These are phyloP conservation scores for Apantesis nais DNA, from an alignment of 2,888 invertebrate species.

Conservation along the genomic window DNA sequence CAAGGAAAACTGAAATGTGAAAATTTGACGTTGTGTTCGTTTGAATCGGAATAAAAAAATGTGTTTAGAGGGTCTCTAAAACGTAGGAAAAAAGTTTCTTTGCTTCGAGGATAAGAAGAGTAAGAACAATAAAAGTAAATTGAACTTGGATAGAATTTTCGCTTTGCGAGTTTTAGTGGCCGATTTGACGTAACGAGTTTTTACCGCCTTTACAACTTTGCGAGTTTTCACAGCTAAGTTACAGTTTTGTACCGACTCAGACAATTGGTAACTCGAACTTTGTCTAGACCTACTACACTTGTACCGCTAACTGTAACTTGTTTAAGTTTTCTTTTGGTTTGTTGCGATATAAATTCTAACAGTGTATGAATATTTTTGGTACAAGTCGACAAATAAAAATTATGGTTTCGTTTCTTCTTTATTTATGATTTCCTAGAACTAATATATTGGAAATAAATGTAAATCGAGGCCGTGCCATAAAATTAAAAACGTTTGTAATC, in stretches of 20 bases:
- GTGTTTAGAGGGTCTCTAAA: slow-evolving; percentile 71
- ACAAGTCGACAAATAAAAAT: no score
- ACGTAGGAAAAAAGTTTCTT: slow-evolving; percentile 67
- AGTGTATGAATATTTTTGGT: neutral
- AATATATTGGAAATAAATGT: no score
- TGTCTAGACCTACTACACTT: slow-evolving; percentile 30
- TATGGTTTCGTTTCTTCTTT: no score
- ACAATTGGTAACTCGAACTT: slow-evolving; percentile 53
- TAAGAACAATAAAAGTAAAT: slow-evolving; percentile 84
- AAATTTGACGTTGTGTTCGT: slow-evolving; percentile 69
- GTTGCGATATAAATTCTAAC: no score
- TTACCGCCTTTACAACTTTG: slow-evolving; percentile 81
- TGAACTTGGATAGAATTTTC: slow-evolving; percentile 84
- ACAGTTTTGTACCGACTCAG: slow-evolving; percentile 59
- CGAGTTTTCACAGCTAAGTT: slow-evolving; percentile 71
- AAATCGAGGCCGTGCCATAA: no score
- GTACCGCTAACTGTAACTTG: slow-evolving; percentile 34
- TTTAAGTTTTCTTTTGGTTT: no score
- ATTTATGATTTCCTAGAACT: no score
- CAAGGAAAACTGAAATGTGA: slow-evolving; percentile 62
- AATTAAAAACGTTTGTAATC: no score
- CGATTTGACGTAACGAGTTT: slow-evolving; percentile 84
- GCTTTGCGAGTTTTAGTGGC: slow-evolving; percentile 83
- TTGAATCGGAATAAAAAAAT: slow-evolving; percentile 73
- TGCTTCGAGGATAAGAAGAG: slow-evolving; percentile 72